Base-by-base conservation (phyloP, 2,113 vertebrate species). In the Engraulis encrasicolus region DNA sequence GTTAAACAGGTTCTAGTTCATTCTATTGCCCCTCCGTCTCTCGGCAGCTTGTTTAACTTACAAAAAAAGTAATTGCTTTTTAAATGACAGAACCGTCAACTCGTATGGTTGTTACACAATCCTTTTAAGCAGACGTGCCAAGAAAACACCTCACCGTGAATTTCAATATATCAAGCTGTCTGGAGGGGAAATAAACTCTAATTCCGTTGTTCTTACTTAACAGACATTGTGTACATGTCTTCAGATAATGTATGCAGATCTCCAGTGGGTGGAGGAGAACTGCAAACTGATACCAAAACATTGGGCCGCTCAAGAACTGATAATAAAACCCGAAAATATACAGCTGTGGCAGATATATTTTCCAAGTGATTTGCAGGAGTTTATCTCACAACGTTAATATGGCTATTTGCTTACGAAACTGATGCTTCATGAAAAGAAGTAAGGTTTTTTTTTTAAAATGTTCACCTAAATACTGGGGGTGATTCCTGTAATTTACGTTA, bases 401-500 rank as follows among this genome's bases (percentile, higher is more conserved):
- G 11, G 66, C 14, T 74, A 34, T 31, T 74, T 74, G 66, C 14
- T 34, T 12, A 17, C 17, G 5, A 74, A 74, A 74, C 11, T 17
- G 66, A 74, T 74, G 27, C 23, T 74, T 74, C 31, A 45, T 3
- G 66, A 74, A 74, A 74, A 74, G 40, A 45, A 45, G n/a, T n/a
- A 45, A 45, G 3, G 40, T 34, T 15, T 14, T 31, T 31, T 3
- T 34, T 74, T 74, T 2, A 15, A 34, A 74, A 74, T 34, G 31
- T 34, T 74, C 14, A 27, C 66, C 23, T 74, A 36, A 74, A 74
- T 74, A 74, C 31, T 14, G 4, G 27, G 66, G 14, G 23, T 34
- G 17, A 74, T 17, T 74, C 66, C 66, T 74, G 34, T 74, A 74
- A 74, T 74, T 74, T 74, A 74, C 34, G 66, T 74, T 74, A 31